phyloP scores from a whole-genome alignment of 1,140 invertebrate genomes.

The Sinella curviseta region DNA sequence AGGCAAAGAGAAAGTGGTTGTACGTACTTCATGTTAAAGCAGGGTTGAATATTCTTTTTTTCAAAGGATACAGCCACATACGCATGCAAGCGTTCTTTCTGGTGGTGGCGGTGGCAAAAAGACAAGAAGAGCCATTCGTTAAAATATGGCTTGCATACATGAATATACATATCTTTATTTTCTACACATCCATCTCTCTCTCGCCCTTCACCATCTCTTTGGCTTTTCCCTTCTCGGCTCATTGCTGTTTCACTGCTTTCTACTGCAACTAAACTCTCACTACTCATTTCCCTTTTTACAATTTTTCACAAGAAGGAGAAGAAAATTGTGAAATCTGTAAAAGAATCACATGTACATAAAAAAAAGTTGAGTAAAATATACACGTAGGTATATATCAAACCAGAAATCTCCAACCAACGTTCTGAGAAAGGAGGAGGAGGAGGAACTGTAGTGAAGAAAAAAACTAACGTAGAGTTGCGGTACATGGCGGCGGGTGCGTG shows the following conservation, averaged over 20 bases:
- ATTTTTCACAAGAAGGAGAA: not conserved
- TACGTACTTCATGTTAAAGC: too few relatives aligned
- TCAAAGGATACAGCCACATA: not conserved
- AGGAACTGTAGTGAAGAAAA: not conserved
- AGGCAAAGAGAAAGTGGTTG: not conserved
- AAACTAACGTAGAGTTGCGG: not conserved
- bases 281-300: not conserved
- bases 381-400: too few relatives aligned
- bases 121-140: not conserved
- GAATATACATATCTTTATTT: conserved; percentile 19
- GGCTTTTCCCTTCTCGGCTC: not conserved
- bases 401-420: too few relatives aligned
- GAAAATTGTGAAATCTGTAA: not conserved
- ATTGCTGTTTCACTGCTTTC: not conserved
- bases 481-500: too few relatives aligned
- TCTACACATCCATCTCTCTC: conserved; percentile 4
- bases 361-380: not conserved
- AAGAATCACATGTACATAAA: not conserved
- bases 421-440: not conserved
- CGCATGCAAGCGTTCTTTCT: not conserved
- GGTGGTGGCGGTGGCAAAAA: not conserved
- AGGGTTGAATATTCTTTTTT: not conserved
- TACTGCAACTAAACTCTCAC: not conserved
- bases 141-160: conserved; percentile 4
- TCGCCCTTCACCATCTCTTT: not conserved